A percentile compares a stretch with the other conserved stretches of the same genome.
Evolutionary conservation across 1,140 invertebrate genomes (phyloP).

Genomic region (Drosophila lacertosa): DNA sequence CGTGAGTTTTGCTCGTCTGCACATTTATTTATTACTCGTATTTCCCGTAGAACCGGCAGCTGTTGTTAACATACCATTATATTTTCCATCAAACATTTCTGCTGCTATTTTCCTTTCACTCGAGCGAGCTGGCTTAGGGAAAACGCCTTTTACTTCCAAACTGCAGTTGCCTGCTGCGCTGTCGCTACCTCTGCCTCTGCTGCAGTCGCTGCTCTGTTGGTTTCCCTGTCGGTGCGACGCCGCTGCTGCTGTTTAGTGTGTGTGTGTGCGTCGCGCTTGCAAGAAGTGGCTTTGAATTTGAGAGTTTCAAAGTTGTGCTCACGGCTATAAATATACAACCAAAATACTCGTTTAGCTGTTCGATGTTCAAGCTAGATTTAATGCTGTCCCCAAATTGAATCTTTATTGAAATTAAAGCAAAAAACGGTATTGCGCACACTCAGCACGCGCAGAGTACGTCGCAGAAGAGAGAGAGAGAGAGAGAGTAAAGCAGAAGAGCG

Average conservation of each 20-base stretch:
- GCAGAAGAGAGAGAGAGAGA: conserved; percentile 24
- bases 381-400: conserved; percentile 14
- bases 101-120: conserved; percentile 69
- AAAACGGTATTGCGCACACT: conserved; percentile 54
- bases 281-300: conserved; percentile 58
- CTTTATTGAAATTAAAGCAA: conserved; percentile 23
- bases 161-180: conserved; percentile 37
- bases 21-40: conserved; percentile 36
- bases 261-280: conserved; percentile 47
- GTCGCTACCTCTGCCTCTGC: conserved; percentile 18
- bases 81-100: conserved; percentile 34
- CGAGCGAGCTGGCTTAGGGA: conserved; percentile 43
- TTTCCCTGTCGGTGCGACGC: conserved; percentile 23
- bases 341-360: conserved; percentile 50
- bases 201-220: conserved; percentile 3
- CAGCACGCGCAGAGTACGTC: conserved; percentile 52
- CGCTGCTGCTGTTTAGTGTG: conserved; percentile 35
- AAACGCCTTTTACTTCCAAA: conserved; percentile 75
- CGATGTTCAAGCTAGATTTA: conserved; percentile 57
- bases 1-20: conserved; percentile 58
- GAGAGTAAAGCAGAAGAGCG: conserved; percentile 24
- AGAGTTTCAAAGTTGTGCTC: conserved; percentile 56
- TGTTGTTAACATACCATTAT: conserved; percentile 10
- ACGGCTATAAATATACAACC: conserved; percentile 59
- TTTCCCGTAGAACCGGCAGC: conserved; percentile 31